phyloP scores from a whole-genome alignment of 2,113 vertebrate species.

The Strix aluco region DNA sequence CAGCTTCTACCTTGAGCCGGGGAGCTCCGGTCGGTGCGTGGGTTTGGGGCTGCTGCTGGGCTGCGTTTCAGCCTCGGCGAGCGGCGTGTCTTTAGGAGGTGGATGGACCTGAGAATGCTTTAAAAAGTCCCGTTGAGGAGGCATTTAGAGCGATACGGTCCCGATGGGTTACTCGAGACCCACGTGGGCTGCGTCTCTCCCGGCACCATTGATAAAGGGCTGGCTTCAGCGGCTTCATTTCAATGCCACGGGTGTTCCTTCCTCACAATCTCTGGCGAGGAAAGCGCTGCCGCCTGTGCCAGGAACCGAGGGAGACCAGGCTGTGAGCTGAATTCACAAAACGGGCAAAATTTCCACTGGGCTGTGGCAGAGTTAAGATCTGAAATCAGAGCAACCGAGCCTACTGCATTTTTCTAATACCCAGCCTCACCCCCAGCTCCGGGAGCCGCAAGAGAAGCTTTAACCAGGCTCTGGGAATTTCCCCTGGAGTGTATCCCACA shows the following conservation, averaged over 20 bases:
- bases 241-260: constrained; percentile 45
- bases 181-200: constrained; percentile 13
- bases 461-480: rapidly evolving
- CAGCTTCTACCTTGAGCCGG: neutral
- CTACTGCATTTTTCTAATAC: neutral
- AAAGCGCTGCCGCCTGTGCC: constrained; percentile 37
- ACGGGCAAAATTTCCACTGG: constrained; percentile 61
- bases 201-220: constrained; percentile 1
- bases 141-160: neutral
- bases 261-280: constrained; percentile 40
- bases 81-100: neutral
- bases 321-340: constrained; percentile 61
- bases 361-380: neutral
- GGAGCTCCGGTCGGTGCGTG: neutral
- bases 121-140: neutral
- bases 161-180: neutral
- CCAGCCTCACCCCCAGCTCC: rapidly evolving
- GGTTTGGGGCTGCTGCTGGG: neutral
- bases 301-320: constrained; percentile 15
- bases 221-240: constrained; percentile 28
- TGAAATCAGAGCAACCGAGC: neutral
- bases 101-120: neutral
- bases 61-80: neutral
- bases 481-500: rapidly evolving
- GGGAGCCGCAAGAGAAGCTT: neutral